These are phyloP conservation scores for Ophion costatus DNA, from an alignment of 2,888 invertebrate genomes.

Conservation along the genomic window DNA sequence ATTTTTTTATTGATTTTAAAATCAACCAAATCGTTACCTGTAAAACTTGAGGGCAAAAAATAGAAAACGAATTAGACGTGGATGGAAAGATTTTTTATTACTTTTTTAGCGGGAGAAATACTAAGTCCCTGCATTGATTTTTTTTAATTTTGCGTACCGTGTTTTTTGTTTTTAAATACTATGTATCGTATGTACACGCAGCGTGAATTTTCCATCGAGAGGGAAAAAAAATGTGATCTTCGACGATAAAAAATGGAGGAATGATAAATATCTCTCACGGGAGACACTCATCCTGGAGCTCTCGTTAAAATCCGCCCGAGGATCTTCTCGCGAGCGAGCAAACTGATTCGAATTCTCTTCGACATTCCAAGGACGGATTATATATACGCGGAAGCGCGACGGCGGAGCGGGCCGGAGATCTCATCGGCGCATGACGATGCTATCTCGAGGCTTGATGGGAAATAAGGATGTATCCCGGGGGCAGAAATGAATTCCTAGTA, in stretches of 20 bases:
- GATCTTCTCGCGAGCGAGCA: slow-evolving; percentile 10
- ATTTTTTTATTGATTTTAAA: no score
- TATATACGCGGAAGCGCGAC: slow-evolving; percentile 2
- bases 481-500: slow-evolving; percentile 40
- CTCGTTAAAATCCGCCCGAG: slow-evolving; percentile 58
- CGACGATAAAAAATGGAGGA: slow-evolving; percentile 1
- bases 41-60: no score
- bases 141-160: neutral
- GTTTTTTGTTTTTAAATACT: neutral
- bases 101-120: neutral
- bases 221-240: neutral
- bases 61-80: no score
- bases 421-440: slow-evolving; percentile 11
- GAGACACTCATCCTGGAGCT: slow-evolving; percentile 43
- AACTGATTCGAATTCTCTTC: slow-evolving; percentile 51
- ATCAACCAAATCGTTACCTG: no score
- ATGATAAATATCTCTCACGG: slow-evolving; percentile 47
- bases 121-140: neutral
- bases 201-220: neutral
- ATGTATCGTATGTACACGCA: neutral
- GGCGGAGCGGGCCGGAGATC: neutral
- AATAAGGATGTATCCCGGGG: slow-evolving; percentile 37
- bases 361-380: slow-evolving; percentile 45
- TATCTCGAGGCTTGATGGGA: slow-evolving; percentile 17
- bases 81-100: neutral